Evolutionary conservation across 2,888 invertebrate species (phyloP).

Genomic region (Molorchus minor): DNA sequence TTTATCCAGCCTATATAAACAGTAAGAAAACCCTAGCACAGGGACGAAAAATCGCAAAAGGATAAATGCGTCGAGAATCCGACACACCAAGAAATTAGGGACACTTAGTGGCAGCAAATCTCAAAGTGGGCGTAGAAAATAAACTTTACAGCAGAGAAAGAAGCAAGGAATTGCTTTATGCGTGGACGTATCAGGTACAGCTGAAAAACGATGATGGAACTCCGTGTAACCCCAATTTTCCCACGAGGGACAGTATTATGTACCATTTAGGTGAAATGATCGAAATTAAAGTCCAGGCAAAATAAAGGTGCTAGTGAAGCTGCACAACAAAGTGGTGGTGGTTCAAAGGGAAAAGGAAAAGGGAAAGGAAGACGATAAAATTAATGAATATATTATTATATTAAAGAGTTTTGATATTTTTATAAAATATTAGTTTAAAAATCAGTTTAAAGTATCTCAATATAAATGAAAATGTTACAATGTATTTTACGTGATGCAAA

Average conservation of each 20-base stretch:
- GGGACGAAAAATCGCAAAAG: slow-evolving; percentile 86
- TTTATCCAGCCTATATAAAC: slow-evolving; percentile 97
- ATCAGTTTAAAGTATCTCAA: no score
- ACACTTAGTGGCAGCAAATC: slow-evolving; percentile 83
- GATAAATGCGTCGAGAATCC: slow-evolving; percentile 93
- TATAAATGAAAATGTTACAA: no score
- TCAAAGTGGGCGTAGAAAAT: slow-evolving; percentile 89
- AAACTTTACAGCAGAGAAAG: slow-evolving; percentile 91
- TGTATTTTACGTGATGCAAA: no score
- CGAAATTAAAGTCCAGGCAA: slow-evolving; percentile 86
- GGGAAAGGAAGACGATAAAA: slow-evolving; percentile 50
- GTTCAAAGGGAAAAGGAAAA: slow-evolving; percentile 58
- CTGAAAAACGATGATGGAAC: slow-evolving; percentile 90
- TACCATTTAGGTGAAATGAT: slow-evolving; percentile 83
- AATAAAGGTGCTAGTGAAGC: slow-evolving; percentile 62
- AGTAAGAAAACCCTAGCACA: slow-evolving; percentile 90
- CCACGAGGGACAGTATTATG: slow-evolving; percentile 81
- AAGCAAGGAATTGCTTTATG: slow-evolving; percentile 85
- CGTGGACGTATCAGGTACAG: slow-evolving; percentile 94
- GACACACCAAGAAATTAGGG: slow-evolving; percentile 92
- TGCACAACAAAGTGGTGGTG: slow-evolving; percentile 48
- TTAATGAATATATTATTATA: neutral
- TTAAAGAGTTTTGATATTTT: no score
- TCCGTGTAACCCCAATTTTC: slow-evolving; percentile 74
- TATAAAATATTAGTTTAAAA: no score